These are phyloP conservation scores for Sardinella longiceps DNA, from an alignment of 2,797 vertebrate genomes.

Conservation along the genomic window DNA sequence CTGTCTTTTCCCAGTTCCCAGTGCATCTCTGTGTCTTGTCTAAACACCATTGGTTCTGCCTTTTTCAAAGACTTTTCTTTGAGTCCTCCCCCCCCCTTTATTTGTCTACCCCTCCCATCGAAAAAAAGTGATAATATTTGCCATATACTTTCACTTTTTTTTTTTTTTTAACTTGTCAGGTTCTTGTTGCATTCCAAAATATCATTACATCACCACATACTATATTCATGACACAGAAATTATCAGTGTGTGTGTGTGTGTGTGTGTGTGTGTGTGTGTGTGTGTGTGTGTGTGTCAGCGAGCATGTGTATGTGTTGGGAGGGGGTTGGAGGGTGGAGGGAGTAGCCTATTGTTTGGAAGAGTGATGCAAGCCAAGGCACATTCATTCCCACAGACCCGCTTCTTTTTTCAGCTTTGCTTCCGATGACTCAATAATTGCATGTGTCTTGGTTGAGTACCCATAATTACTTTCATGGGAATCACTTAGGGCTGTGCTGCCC, in stretches of 20 bases:
- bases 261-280: not conserved
- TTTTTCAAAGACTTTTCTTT: not conserved
- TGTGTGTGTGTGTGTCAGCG: not conserved
- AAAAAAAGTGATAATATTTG: not conserved
- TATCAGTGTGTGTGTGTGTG: not conserved
- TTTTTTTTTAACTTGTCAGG: not conserved
- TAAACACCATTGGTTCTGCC: not conserved
- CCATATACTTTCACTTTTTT: not conserved
- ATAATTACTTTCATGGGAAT: not conserved
- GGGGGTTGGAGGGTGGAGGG: not conserved
- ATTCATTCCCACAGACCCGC: not conserved
- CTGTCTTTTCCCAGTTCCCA: not conserved
- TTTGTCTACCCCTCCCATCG: too few relatives aligned
- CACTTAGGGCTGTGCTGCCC: not conserved
- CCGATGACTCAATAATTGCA: slow-evolving; percentile 26
- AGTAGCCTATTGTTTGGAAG: slow-evolving; percentile 2
- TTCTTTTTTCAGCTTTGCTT: slow-evolving; percentile 20
- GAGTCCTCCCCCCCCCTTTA: not conserved
- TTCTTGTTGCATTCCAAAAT: not conserved
- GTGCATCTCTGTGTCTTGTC: not conserved
- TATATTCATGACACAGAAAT: not conserved
- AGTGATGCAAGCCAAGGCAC: slow-evolving; percentile 24
- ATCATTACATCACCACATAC: slow-evolving; percentile 17
- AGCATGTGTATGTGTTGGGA: not conserved
- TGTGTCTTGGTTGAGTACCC: not conserved